These are phyloP conservation scores for Heliornis fulica DNA, from an alignment of 2,113 vertebrate genomes.

Conservation along the genomic window DNA sequence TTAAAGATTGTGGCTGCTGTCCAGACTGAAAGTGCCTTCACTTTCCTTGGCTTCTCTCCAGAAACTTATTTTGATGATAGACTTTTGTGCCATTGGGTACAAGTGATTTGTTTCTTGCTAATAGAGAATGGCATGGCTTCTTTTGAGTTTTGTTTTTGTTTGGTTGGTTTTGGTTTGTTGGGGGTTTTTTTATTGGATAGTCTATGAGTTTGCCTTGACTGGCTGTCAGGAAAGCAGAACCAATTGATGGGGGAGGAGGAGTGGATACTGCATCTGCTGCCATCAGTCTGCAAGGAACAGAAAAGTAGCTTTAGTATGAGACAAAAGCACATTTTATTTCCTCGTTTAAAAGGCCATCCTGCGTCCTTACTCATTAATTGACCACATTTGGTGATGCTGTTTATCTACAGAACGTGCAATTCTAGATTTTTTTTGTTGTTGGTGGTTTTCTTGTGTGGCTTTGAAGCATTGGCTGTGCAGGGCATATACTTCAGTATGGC, in stretches of 20 bases:
- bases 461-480: not conserved
- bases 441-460: not conserved
- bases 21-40: constrained; percentile 57
- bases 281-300: constrained; percentile 55
- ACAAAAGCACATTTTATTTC: constrained; percentile 45
- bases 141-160: not conserved
- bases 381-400: not conserved
- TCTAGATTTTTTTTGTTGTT: not conserved
- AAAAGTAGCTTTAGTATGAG: not conserved
- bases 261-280: constrained; percentile 66
- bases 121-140: not conserved
- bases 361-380: not conserved
- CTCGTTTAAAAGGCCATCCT: not conserved
- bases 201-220: not conserved
- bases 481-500: not conserved
- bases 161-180: not conserved
- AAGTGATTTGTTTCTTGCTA: not conserved
- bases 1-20: constrained; percentile 48
- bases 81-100: not conserved
- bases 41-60: constrained; percentile 47
- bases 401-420: not conserved
- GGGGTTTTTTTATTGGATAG: not conserved
- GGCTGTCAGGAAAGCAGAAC: constrained; percentile 55
- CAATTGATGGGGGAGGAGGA: constrained; percentile 21
- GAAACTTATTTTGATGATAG: not conserved